Evolutionary conservation across 1,140 invertebrate species (phyloP).

Genomic region (Aphaenogaster rudis): DNA sequence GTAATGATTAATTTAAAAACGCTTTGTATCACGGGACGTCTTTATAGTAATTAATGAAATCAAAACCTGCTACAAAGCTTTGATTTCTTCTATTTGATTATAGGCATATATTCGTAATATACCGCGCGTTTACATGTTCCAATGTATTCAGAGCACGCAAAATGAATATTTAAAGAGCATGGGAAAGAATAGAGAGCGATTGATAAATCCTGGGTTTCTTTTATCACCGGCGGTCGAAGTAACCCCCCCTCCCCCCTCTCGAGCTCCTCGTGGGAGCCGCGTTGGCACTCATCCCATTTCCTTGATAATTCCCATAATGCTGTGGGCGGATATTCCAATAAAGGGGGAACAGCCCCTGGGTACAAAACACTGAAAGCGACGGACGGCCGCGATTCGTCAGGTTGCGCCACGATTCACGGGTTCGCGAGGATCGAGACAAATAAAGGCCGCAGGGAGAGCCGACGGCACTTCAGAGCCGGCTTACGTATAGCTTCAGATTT

Average conservation of each 20-base stretch:
- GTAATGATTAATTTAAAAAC: neutral
- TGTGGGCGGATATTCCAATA: constrained; percentile 87
- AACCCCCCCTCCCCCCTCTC: constrained; percentile 69
- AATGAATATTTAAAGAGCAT: neutral
- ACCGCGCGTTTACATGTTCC: neutral
- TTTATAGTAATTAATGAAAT: constrained; percentile 1
- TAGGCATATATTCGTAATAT: neutral
- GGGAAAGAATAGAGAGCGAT: neutral
- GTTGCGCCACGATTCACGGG: constrained; percentile 79
- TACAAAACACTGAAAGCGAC: constrained; percentile 74
- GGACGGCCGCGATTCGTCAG: constrained; percentile 81
- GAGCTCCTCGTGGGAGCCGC: constrained; percentile 76
- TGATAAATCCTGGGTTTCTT: constrained; percentile 52
- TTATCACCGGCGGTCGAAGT: constrained; percentile 58
- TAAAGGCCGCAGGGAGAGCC: constrained; percentile 46
- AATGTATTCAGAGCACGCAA: neutral
- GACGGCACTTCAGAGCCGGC: constrained; percentile 40
- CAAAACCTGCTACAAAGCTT: neutral
- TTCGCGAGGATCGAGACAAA: constrained; percentile 67
- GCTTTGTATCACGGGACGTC: neutral
- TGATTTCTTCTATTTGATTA: neutral
- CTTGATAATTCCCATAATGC: constrained; percentile 87
- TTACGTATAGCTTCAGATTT: constrained; percentile 59
- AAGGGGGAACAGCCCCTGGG: constrained; percentile 83
- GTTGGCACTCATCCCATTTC: constrained; percentile 84